phyloP scores from a whole-genome alignment of 2,797 vertebrate species.

The Enteromius trimaculatus region DNA sequence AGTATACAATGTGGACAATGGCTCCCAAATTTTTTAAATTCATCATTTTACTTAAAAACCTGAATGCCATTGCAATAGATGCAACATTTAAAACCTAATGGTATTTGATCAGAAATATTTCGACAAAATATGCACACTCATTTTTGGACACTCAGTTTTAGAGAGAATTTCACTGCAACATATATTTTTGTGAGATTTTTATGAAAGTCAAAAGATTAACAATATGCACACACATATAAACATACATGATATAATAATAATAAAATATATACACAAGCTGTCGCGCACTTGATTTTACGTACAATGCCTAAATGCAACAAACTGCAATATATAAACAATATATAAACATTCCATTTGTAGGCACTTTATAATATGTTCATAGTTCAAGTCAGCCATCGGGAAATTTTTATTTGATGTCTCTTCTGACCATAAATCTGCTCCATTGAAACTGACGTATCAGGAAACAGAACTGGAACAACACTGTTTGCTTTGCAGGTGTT shows the following conservation, averaged over 20 bases:
- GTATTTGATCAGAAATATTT: too few relatives aligned
- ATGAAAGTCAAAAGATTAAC: neutral
- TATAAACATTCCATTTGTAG: too few relatives aligned
- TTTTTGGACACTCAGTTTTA: too few relatives aligned
- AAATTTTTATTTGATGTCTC: neutral
- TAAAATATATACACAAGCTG: neutral
- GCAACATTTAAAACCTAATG: too few relatives aligned
- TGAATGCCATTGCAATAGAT: too few relatives aligned
- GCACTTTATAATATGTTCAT: neutral
- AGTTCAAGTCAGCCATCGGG: neutral
- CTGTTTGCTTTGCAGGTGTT: slow-evolving; percentile 6
- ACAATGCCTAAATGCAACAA: neutral
- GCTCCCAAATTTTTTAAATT: too few relatives aligned
- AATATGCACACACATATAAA: too few relatives aligned
- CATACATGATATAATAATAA: neutral
- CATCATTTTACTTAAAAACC: too few relatives aligned
- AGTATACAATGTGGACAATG: too few relatives aligned
- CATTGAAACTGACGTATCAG: neutral
- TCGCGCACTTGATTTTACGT: neutral
- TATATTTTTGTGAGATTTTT: neutral
- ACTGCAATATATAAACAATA: neutral
- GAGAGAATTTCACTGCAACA: neutral
- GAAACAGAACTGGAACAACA: neutral
- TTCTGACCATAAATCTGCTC: neutral
- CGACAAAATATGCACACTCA: too few relatives aligned